Base-by-base conservation (phyloP, 1,140 invertebrate species). In the Caerostris extrusa region DNA sequence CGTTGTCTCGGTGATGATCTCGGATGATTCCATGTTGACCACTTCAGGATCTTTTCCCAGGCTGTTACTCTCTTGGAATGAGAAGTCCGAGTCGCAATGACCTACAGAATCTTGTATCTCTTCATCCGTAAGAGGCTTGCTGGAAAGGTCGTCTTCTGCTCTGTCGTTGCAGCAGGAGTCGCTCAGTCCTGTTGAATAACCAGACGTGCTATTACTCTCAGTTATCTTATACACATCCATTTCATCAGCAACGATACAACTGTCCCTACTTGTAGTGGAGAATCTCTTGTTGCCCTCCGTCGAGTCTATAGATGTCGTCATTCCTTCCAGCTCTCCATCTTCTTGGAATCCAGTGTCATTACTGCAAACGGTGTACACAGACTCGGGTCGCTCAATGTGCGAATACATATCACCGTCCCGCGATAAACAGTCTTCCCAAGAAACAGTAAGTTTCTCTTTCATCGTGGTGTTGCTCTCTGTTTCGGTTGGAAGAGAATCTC, bases 291-390 rank as follows among this genome's bases (percentile, higher is more conserved):
- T 85, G 10, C 82, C 81, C 4, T 94, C 88, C 17, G 93, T 85
- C 3, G 93, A 94, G 19, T 94, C 94, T 12, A 94, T 17, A 17
- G 95, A 91, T 57, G 93, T 90, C 12, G 83, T 57, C 64, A 93
- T 93, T 50, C 61, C 61, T 61, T 95, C 95, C 14, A 94, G 60
- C 17, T 95, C 95, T 12, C 86, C 94, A 87, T 95, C 95, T 71
- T 95, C 95, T 87, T 98, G 98, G 96, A 98, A 98, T 14, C 98
- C 98, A 2, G 97, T 97, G 95, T 98, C 98, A 94, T 98, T 96
- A 95, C 98, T 98, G 60, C 85, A 82, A n/a, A 91, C 94, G 34
- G 92, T 94, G 81, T 89, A 93, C 34, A 94, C 83, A 10, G 89
- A 94, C 60, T 94, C 89, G 4, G 91, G 91, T 83, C 95, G 58